Evolutionary conservation across 2,888 invertebrate genomes (phyloP), one percentile per base, ranked within the genome.

Genomic region (Zhuqinia jingwanae): DNA sequence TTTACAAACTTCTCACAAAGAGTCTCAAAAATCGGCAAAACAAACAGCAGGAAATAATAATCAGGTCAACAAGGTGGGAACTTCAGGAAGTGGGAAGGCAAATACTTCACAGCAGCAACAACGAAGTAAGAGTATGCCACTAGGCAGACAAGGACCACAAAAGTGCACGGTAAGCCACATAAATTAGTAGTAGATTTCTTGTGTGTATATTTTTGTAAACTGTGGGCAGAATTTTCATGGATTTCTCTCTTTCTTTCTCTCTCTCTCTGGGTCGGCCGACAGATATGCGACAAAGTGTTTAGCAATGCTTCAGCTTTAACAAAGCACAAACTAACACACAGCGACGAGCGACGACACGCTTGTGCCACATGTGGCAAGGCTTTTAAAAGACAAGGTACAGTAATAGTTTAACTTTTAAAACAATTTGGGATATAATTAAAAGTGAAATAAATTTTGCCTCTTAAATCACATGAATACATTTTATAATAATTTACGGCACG

Each of bases 311-410:
- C 79, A 91, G 98, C 98, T 89, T 94, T 99, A 92, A 98, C 97
- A 91, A 98, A 98, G 93, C 97, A 98, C 94, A 98, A 98, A 93
- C 94, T 99, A 93, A 99, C 98, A 91, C 99, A 99, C 94, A 98
- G 98, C 93, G 98, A 99, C 93, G 99, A 99, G 93, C 94, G 99
- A 92, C 98, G 98, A 93, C 98, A 98, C 93, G 96, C 97, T 90
- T 99, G 99, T 93, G 95, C 95, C 92, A 96, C 98, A 93, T 99
- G 99, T 93, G 96, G 97, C 90, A 99, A 99, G 94, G 98, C 98
- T 91, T 99, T 99, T 95, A 99, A 99, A 94, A 95, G 99, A 92
- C 98, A 99, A 94, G 99, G n/a, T n/a, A n/a, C n/a, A n/a, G n/a
- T n/a, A n/a, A n/a, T n/a, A n/a, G n/a, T n/a, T n/a, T n/a, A n/a